Percentiles rank a stretch among this genome's conserved stretches.
phyloP scores from a whole-genome alignment of 1,140 invertebrate genomes.

The Dreissena rostriformis region DNA sequence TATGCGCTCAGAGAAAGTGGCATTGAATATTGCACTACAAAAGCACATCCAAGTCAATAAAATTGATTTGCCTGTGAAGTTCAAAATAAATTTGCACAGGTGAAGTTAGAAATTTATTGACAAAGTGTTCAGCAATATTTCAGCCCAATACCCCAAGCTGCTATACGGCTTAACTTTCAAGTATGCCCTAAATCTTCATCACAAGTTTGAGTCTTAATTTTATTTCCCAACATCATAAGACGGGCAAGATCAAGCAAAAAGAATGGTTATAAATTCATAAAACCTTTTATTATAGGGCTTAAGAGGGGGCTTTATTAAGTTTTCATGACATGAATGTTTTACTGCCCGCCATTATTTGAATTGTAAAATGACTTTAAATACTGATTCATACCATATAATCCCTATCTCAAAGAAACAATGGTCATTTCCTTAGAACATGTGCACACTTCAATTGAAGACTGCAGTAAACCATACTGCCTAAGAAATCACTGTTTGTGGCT shows the following conservation, averaged over 20 bases:
- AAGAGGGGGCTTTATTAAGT: neutral
- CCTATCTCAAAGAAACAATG: no score
- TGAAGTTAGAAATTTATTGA: conserved; percentile 31
- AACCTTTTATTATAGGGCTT: neutral
- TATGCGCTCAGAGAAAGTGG: neutral
- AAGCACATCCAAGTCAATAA: conserved; percentile 5
- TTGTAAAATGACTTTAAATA: no score
- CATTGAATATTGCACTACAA: neutral
- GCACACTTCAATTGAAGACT: no score
- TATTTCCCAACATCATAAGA: neutral
- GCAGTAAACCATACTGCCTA: no score
- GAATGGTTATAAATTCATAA: conserved; percentile 2
- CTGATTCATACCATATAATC: no score
- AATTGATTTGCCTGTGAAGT: conserved; percentile 42
- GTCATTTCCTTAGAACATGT: no score
- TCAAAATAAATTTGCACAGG: conserved; percentile 41
- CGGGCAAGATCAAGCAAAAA: no score
- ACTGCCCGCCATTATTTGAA: neutral
- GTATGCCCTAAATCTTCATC: neutral
- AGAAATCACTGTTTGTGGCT: no score
- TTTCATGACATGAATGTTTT: conserved; percentile 7
- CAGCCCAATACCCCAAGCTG: neutral
- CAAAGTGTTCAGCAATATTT: conserved; percentile 5
- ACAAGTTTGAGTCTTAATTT: neutral
- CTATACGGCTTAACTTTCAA: neutral